These are phyloP conservation scores for Stichopus chloronotus DNA, from an alignment of 35 echinoderm and acorn worm species.

Conservation along the genomic window DNA sequence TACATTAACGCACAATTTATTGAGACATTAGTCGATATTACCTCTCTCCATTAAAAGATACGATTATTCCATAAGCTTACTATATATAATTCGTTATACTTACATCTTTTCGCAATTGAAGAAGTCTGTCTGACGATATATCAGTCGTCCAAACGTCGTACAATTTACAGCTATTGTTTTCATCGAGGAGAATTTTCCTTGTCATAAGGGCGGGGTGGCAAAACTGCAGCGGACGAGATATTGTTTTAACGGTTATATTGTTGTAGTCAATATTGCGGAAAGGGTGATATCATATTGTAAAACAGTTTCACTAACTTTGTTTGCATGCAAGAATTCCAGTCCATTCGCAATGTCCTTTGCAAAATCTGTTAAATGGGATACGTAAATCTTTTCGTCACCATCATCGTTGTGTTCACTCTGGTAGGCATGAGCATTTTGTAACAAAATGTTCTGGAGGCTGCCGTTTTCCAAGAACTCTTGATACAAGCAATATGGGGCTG, in stretches of 20 bases:
- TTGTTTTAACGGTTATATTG: too few species aligned
- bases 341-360: not conserved
- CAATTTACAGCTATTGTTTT: not conserved
- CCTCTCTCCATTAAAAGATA: too few species aligned
- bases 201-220: not conserved
- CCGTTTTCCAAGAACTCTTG: not conserved
- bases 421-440: not conserved
- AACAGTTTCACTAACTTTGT: not conserved
- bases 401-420: not conserved
- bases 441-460: not conserved
- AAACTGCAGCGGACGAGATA: not conserved
- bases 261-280: too few species aligned
- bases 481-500: not conserved
- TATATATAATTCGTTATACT: not conserved
- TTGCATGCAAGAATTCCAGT: not conserved
- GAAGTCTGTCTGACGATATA: not conserved
- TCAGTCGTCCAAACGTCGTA: conserved; percentile 29
- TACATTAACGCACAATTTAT: too few species aligned
- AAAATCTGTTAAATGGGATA: not conserved
- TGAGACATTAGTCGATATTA: too few species aligned
- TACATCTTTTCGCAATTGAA: not conserved
- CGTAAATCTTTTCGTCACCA: not conserved
- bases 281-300: too few species aligned
- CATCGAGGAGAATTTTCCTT: not conserved
- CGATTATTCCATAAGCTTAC: too few species aligned